phyloP scores from a whole-genome alignment of 2,113 vertebrate genomes.

The Pholis gunnellus region DNA sequence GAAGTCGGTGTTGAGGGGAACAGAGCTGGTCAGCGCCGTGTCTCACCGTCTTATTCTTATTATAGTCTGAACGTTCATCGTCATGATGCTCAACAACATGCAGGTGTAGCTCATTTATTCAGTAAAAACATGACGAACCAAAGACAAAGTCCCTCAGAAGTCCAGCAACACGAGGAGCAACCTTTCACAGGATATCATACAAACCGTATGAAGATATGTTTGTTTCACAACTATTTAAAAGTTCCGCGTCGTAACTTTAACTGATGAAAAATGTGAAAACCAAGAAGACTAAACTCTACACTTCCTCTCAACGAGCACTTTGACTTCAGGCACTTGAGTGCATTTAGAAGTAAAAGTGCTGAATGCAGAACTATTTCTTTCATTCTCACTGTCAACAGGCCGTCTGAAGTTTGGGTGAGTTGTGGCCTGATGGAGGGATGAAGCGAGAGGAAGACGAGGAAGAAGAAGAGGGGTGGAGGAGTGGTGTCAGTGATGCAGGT shows the following conservation, averaged over 20 bases:
- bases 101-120: too few relatives aligned
- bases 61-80: too few relatives aligned
- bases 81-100: too few relatives aligned
- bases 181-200: too few relatives aligned
- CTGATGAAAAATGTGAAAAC: not conserved
- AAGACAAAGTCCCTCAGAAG: too few relatives aligned
- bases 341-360: slow-evolving; percentile 50
- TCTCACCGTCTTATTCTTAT: too few relatives aligned
- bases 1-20: too few relatives aligned
- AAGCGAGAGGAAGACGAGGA: slow-evolving; percentile 26
- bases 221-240: too few relatives aligned
- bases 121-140: too few relatives aligned
- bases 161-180: too few relatives aligned
- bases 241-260: not conserved
- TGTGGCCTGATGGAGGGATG: slow-evolving; percentile 29
- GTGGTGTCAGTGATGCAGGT: slow-evolving; percentile 61
- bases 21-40: too few relatives aligned
- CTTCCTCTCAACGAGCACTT: not conserved
- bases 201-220: too few relatives aligned
- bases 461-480: slow-evolving; percentile 7
- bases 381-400: slow-evolving; percentile 25
- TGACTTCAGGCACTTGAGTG: not conserved
- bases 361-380: slow-evolving; percentile 40
- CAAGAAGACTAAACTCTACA: not conserved
- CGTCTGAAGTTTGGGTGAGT: slow-evolving; percentile 23